Evolutionary conservation across 2,113 vertebrate genomes (phyloP).

Genomic region (Ceratotherium simum): DNA sequence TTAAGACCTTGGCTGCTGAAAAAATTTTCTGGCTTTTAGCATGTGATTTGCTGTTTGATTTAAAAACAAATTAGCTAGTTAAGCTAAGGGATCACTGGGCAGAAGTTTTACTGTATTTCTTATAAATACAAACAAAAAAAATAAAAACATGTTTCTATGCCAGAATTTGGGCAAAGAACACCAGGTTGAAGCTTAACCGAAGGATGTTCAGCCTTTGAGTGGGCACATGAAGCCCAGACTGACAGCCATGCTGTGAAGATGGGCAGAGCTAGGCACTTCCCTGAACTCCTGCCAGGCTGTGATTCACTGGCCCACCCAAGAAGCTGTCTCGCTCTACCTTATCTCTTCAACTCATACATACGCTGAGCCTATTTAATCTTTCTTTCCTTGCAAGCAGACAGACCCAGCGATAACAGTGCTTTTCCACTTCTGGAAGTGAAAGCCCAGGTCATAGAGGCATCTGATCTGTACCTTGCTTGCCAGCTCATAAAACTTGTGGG

Average conservation of each 20-base stretch:
- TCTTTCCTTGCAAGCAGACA: background rate
- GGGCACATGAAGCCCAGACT: background rate
- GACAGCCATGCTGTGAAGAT: background rate
- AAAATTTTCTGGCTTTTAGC: conserved; percentile 47
- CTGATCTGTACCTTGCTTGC: background rate
- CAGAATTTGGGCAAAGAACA: background rate
- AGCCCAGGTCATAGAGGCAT: background rate
- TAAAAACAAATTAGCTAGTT: conserved; percentile 43
- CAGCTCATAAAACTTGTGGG: background rate
- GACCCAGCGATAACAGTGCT: background rate
- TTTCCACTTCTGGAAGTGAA: conserved; percentile 24
- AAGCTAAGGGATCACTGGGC: background rate
- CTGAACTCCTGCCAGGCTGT: background rate
- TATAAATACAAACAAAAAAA: background rate
- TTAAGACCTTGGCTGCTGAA: conserved; percentile 43
- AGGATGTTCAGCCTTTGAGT: background rate
- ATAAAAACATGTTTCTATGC: background rate
- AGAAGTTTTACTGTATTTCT: background rate
- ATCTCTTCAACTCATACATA: background rate
- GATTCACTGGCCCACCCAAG: background rate
- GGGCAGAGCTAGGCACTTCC: background rate
- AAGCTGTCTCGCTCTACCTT: background rate
- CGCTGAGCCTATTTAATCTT: background rate
- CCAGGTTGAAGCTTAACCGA: background rate
- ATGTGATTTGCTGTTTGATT: conserved; percentile 46